Conservation (phyloP, 2,113 vertebrate species). For the Alouatta palliata region DNA sequence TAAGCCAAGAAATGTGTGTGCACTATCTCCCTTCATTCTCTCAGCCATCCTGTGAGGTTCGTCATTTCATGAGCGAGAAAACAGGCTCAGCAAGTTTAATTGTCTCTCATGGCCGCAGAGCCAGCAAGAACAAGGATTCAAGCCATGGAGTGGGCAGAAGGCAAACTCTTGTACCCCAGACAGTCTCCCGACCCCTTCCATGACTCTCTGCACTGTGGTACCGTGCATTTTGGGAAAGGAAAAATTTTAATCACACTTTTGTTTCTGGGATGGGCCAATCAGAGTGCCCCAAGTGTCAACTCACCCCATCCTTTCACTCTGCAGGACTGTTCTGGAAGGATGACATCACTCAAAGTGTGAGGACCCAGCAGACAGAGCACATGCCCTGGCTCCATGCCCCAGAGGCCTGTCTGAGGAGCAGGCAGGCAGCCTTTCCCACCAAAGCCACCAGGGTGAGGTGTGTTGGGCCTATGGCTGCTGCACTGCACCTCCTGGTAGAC, state of each 20-base stretch:
- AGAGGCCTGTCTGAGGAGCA: slow-evolving; percentile 86
- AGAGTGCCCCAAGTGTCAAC: background rate
- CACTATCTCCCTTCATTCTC: background rate
- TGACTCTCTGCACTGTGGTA: no score
- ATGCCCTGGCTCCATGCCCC: slow-evolving; percentile 79
- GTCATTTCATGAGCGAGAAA: background rate
- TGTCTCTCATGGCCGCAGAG: background rate
- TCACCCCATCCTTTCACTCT: slow-evolving; percentile 3
- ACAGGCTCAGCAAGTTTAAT: background rate
- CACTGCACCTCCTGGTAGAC: slow-evolving; percentile 69
- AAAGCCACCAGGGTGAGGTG: background rate
- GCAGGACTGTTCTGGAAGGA: slow-evolving; percentile 93
- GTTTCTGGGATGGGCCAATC: background rate
- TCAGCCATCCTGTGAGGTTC: background rate
- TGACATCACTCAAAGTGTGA: slow-evolving; percentile 89
- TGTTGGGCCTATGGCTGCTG: background rate
- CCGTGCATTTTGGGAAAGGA: background rate
- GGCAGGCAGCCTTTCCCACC: slow-evolving; percentile 77
- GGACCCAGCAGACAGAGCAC: slow-evolving; percentile 90
- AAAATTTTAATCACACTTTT: slow-evolving; percentile 28
- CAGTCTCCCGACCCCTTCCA: background rate
- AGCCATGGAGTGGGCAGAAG: background rate
- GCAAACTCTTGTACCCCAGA: background rate
- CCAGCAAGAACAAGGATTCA: background rate
- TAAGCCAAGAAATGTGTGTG: background rate